Conservation (phyloP, 2,888 invertebrate genomes). For the Emmelina monodactyla region DNA sequence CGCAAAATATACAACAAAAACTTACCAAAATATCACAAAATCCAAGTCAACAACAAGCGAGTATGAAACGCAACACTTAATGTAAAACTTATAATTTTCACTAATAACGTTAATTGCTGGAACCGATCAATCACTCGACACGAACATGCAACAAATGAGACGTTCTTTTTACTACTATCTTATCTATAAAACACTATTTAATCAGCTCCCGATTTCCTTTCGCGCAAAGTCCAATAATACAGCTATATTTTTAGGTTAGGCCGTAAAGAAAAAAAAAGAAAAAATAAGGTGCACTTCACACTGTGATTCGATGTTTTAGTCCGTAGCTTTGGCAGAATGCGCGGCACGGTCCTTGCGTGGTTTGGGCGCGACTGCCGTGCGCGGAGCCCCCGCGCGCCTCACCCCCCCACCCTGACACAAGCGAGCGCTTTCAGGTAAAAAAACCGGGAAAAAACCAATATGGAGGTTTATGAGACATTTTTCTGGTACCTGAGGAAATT, state of each 20-base stretch:
- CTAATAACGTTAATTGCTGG: conserved; percentile 26
- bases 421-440: conserved; percentile 47
- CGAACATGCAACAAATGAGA: conserved; percentile 37
- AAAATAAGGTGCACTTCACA: conserved; percentile 15
- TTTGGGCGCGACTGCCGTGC: conserved; percentile 45
- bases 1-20: conserved; percentile 15
- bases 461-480: conserved; percentile 24
- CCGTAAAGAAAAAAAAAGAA: conserved; percentile 10
- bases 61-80: conserved; percentile 28
- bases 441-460: conserved; percentile 23
- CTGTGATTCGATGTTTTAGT: conserved; percentile 6
- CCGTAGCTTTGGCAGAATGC: conserved; percentile 18
- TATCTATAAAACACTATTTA: conserved; percentile 33
- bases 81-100: conserved; percentile 31
- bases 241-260: conserved; percentile 15
- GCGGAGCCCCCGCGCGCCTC: conserved; percentile 33
- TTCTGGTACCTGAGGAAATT: conserved; percentile 17
- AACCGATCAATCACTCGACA: conserved; percentile 41
- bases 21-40: conserved; percentile 43
- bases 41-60: conserved; percentile 35
- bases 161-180: conserved; percentile 30
- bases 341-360: conserved; percentile 32
- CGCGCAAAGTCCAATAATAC: conserved; percentile 21
- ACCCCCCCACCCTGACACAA: conserved; percentile 29
- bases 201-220: conserved; percentile 28